A percentile compares a stretch with the other conserved stretches of the same genome.
phyloP scores from a whole-genome alignment of 2,113 vertebrate genomes.

The Tympanuchus pallidicinctus region DNA sequence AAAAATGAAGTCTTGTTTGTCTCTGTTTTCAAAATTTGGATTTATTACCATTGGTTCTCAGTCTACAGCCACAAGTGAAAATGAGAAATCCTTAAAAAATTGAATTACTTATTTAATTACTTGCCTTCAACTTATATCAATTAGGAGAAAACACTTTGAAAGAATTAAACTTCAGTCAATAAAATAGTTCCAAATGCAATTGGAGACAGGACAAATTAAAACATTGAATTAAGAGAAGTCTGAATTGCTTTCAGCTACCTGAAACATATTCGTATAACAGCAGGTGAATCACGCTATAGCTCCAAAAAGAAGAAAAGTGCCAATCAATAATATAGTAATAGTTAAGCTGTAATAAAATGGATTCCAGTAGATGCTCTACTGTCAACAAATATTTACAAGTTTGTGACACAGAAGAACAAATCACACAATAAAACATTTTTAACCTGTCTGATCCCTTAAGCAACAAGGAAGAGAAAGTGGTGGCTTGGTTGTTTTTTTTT shows the following conservation, averaged over 20 bases:
- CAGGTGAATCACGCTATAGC: not conserved
- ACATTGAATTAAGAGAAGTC: conserved; percentile 14
- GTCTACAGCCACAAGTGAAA: not conserved
- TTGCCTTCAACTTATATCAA: not conserved
- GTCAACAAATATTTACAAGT: not conserved
- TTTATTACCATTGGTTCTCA: not conserved
- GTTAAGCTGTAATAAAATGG: not conserved
- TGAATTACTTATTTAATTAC: not conserved
- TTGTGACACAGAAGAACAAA: not conserved
- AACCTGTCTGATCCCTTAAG: not conserved
- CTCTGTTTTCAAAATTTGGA: not conserved
- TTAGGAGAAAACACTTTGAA: conserved; percentile 19
- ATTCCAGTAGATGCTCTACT: not conserved
- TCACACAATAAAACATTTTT: not conserved
- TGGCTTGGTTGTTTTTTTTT: not conserved
- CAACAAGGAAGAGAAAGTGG: not conserved
- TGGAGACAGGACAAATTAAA: not conserved
- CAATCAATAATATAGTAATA: not conserved
- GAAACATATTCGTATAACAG: not conserved
- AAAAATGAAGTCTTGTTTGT: not conserved
- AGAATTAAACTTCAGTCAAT: not conserved
- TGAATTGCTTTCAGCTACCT: not conserved
- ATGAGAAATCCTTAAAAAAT: not conserved
- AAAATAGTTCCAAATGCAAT: not conserved
- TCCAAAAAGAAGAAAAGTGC: not conserved